A percentile compares a stretch with the other conserved stretches of the same genome.
phyloP scores from a whole-genome alignment of 2,797 vertebrate genomes.

The Podarcis lilfordi region DNA sequence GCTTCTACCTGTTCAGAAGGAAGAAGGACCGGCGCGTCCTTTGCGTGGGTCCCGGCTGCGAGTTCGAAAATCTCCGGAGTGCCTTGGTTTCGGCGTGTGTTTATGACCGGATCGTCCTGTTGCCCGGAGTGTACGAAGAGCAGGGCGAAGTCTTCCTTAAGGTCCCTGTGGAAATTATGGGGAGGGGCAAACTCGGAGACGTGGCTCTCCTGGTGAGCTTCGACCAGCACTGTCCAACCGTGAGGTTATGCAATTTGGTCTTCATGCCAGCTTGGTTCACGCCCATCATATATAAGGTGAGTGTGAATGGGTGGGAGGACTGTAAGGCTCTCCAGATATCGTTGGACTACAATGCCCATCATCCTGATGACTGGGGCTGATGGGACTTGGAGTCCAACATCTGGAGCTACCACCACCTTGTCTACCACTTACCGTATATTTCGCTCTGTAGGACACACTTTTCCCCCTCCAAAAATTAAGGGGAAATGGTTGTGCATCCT shows the following conservation, averaged over 20 bases:
- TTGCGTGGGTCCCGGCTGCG: conserved; percentile 80
- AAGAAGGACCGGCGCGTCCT: conserved; percentile 83
- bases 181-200: conserved; percentile 84
- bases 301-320: background rate
- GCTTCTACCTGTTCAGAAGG: conserved; percentile 86
- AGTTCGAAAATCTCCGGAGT: conserved; percentile 85
- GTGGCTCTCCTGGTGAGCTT: conserved; percentile 85
- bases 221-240: conserved; percentile 90
- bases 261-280: conserved; percentile 93
- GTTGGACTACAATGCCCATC: too few species aligned
- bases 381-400: too few species aligned
- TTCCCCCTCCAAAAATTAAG: too few species aligned
- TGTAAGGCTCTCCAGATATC: too few species aligned
- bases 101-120: conserved; percentile 85
- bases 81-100: conserved; percentile 81
- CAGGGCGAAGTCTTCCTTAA: conserved; percentile 86
- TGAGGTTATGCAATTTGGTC: conserved; percentile 88
- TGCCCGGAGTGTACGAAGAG: conserved; percentile 88
- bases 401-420: background rate
- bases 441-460: too few species aligned
- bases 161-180: conserved; percentile 87
- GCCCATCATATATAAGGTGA: conserved; percentile 91
- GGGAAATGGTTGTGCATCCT: too few species aligned
- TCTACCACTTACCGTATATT: background rate
- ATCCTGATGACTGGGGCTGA: too few species aligned